phyloP scores from a whole-genome alignment of 2,113 vertebrate species.

The Salminus brasiliensis region DNA sequence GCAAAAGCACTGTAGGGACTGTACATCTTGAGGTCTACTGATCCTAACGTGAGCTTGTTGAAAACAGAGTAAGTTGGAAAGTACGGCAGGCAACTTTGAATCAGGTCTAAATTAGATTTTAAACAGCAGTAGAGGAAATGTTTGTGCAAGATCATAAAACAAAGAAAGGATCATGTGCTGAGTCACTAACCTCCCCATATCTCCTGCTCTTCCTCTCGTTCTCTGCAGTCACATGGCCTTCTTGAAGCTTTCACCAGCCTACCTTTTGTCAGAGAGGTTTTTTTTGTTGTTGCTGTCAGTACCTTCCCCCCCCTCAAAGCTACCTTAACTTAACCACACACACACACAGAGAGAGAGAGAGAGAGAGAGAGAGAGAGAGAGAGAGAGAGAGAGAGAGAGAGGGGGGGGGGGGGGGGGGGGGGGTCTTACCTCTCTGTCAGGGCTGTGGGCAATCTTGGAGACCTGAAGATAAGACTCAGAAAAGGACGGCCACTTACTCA shows the following conservation, averaged over 20 bases:
- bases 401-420: background rate
- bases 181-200: conserved; percentile 17
- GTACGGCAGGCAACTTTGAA: background rate
- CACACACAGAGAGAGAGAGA: background rate
- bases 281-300: background rate
- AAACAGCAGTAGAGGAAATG: background rate
- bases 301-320: background rate
- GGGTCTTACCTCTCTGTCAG: conserved; percentile 15
- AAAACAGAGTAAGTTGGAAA: background rate
- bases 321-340: background rate
- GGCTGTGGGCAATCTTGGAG: background rate
- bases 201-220: background rate
- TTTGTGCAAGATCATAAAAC: background rate
- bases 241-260: conserved; percentile 15
- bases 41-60: background rate
- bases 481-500: conserved; percentile 7
- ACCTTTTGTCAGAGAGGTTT: conserved; percentile 9
- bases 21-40: background rate
- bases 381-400: background rate
- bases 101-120: background rate
- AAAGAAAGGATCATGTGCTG: conserved; percentile 9
- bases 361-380: background rate
- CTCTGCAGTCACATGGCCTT: conserved; percentile 32
- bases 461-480: background rate
- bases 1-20: background rate